Base-by-base conservation (phyloP, 2,797 vertebrate species). In the Heliangelus exortis region DNA sequence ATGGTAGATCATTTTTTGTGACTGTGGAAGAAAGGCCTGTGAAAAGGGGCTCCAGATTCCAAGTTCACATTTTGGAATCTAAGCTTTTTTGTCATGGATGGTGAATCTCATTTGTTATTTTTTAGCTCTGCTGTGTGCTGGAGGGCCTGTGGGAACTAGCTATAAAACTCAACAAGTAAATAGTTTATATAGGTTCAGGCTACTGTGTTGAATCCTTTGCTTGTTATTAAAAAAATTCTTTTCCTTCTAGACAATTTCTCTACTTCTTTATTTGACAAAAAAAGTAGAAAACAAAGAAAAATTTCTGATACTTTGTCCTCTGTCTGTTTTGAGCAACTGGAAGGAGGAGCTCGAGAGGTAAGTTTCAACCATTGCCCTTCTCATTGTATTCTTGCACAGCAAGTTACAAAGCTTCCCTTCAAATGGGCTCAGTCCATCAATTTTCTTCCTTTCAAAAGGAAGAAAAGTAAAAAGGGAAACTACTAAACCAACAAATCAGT, bases 251-350 rank as follows among this genome's bases (percentile, higher is more conserved):
- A 98, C 99, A 1, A 99, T 99, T 95, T 98, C 98, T 78, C 91
- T 99, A 92, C 96, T 99, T 97, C 83, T 98, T 75, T 98, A 98
- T 89, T 95, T 98, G 94, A 94, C 86, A 12, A 98, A 98, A 95
- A 97, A 96, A 80, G 73, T 98, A 28, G 91, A 91, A 6, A 95
- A 95, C 36, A 97, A 98, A 53, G 98, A 98, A 61, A 98, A 97
- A 1, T 99, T 99, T 96, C 96, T 99, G 96, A 97, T 99, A 74
- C 97, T 99, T 92, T 98, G 98, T 92, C 99, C 99, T 10, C 97
- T 99, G 31, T 99, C 99, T 2, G 97, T 99, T 94, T 85, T 99
- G 97, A 98, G 98, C 83, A 99, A 99, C 97, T 99, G 99, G 99
- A 98, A 98, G 90, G 98, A 97, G 53, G 99, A 99, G 94, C 80